phyloP scores from a whole-genome alignment of 1,140 invertebrate genomes.

The Sipha flava region DNA sequence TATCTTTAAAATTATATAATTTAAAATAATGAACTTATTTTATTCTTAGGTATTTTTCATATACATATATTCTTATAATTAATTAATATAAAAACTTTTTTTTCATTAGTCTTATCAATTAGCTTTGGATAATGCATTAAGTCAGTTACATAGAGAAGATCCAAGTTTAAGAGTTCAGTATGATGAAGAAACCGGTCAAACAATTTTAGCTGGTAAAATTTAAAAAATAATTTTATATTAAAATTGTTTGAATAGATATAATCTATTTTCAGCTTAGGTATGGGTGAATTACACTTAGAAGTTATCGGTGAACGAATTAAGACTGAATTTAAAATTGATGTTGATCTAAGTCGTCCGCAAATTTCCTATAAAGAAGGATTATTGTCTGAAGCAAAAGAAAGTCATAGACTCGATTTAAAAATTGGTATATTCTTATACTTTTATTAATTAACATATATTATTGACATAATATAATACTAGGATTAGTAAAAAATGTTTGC shows the following conservation, averaged over 20 bases:
- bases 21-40: too few relatives aligned
- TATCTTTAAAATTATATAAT: too few relatives aligned
- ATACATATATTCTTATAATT: too few relatives aligned
- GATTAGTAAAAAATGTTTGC: too few relatives aligned
- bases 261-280: constrained; percentile 49
- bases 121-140: constrained; percentile 74
- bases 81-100: not conserved
- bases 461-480: too few relatives aligned
- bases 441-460: not conserved
- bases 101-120: constrained; percentile 53
- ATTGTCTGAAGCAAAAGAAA: constrained; percentile 46
- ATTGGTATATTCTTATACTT: constrained; percentile 49
- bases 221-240: not conserved
- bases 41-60: too few relatives aligned
- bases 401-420: constrained; percentile 53
- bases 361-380: constrained; percentile 86
- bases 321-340: constrained; percentile 86
- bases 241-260: not conserved
- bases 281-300: constrained; percentile 96
- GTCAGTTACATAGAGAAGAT: constrained; percentile 81
- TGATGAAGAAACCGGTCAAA: constrained; percentile 75
- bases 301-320: constrained; percentile 80
- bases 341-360: constrained; percentile 85
- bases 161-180: constrained; percentile 75
- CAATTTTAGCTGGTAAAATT: constrained; percentile 60